Evolutionary conservation across 1,140 invertebrate species (phyloP).

Genomic region (Choristoneura fumiferana): DNA sequence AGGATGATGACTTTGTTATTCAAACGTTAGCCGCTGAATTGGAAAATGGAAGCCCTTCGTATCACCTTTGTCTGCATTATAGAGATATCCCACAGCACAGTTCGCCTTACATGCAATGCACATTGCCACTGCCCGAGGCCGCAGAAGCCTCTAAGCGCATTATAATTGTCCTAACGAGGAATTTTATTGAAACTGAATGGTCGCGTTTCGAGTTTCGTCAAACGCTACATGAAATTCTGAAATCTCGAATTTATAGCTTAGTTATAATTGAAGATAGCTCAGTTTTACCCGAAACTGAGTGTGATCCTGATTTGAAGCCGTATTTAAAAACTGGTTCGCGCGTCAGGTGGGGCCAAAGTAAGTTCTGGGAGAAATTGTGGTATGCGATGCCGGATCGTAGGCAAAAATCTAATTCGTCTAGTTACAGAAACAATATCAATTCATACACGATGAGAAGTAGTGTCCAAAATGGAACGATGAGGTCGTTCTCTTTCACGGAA

Average conservation of each 20-base stretch:
- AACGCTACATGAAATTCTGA: slow-evolving; percentile 91
- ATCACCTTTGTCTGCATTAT: slow-evolving; percentile 93
- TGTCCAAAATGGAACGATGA: slow-evolving; percentile 78
- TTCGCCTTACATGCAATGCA: slow-evolving; percentile 84
- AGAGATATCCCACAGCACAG: slow-evolving; percentile 86
- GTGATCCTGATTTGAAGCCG: slow-evolving; percentile 91
- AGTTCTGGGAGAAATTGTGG: slow-evolving; percentile 94
- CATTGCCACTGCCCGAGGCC: slow-evolving; percentile 89
- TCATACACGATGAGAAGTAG: slow-evolving; percentile 84
- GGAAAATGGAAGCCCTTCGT: slow-evolving; percentile 87
- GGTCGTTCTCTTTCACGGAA: slow-evolving; percentile 71
- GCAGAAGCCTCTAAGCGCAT: slow-evolving; percentile 91
- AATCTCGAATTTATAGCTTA: slow-evolving; percentile 88
- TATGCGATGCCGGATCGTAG: slow-evolving; percentile 89
- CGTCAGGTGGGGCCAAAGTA: slow-evolving; percentile 91
- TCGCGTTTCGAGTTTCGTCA: slow-evolving; percentile 90
- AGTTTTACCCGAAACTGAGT: slow-evolving; percentile 87
- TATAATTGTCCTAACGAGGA: slow-evolving; percentile 88
- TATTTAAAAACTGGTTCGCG: slow-evolving; percentile 91
- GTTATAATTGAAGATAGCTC: slow-evolving; percentile 90
- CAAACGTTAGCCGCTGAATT: slow-evolving; percentile 91
- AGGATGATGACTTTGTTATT: slow-evolving; percentile 94
- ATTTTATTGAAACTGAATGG: slow-evolving; percentile 93
- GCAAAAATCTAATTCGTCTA: slow-evolving; percentile 59
- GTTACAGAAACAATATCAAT: slow-evolving; percentile 87